Evolutionary conservation across 2,888 invertebrate genomes (phyloP).

Genomic region (Oligia latruncula): DNA sequence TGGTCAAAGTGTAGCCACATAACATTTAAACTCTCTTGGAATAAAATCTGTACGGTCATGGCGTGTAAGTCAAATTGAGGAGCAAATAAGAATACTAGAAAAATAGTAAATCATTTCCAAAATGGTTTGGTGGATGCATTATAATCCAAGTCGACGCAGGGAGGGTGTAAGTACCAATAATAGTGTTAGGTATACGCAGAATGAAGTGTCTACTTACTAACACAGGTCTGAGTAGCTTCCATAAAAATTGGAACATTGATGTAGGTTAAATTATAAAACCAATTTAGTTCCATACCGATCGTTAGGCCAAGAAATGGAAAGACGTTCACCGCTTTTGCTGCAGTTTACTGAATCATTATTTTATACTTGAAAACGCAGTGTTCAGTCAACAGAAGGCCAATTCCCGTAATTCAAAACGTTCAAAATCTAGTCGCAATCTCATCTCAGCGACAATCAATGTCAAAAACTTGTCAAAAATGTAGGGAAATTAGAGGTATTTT

Average conservation of each 20-base stretch:
- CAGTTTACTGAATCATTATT: not conserved
- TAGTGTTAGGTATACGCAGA: not conserved
- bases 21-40: not conserved
- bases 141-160: slow-evolving; percentile 13
- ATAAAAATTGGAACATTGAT: not conserved
- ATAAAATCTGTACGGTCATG: slow-evolving; percentile 50
- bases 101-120: not conserved
- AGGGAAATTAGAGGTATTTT: no score
- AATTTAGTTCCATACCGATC: not conserved
- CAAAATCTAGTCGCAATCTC: no score
- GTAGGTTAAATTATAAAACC: not conserved
- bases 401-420: no score
- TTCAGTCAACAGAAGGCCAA: not conserved
- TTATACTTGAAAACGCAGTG: not conserved
- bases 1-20: not conserved
- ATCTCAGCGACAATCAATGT: no score
- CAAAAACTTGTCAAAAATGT: no score
- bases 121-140: slow-evolving; percentile 66
- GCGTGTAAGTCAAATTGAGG: not conserved
- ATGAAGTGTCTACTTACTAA: not conserved
- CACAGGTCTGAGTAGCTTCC: not conserved
- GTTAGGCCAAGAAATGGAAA: not conserved
- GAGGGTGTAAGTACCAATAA: slow-evolving; percentile 43
- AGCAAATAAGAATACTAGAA: not conserved
- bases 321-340: not conserved